phyloP scores from a whole-genome alignment of 1,140 invertebrate species.

The Drosophila seguyi region DNA sequence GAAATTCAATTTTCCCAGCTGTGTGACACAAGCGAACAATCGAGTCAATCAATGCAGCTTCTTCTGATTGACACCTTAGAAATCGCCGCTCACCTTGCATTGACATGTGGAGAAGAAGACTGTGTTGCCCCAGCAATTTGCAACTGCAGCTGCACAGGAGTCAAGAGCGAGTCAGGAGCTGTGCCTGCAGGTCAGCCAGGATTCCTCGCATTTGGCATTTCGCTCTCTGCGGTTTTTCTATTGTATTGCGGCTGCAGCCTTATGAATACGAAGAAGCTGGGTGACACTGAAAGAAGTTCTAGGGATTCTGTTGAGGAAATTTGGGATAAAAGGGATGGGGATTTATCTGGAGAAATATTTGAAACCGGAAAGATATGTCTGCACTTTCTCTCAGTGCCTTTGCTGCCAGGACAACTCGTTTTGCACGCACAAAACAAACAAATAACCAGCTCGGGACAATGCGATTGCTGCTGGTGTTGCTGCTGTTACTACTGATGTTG shows the following conservation, averaged over 20 bases:
- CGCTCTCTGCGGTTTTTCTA: conserved; percentile 21
- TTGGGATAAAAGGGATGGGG: too few relatives aligned
- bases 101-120: conserved; percentile 22
- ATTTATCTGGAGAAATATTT: too few relatives aligned
- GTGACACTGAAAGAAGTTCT: conserved; percentile 5
- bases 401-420: background rate
- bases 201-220: conserved; percentile 23
- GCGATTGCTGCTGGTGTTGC: conserved; percentile 16
- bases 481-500: background rate
- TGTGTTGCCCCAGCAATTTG: conserved; percentile 58
- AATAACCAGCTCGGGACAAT: conserved; percentile 38
- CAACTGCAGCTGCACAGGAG: conserved; percentile 44
- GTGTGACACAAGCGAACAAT: conserved; percentile 37
- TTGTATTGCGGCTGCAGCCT: conserved; percentile 23
- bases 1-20: conserved; percentile 42
- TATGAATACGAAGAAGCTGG: conserved; percentile 37
- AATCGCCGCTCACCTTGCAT: conserved; percentile 11
- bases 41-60: conserved; percentile 53
- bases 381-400: conserved; percentile 8
- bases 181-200: conserved; percentile 18
- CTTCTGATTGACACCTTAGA: conserved; percentile 50
- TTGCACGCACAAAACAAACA: conserved; percentile 50
- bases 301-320: too few relatives aligned
- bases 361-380: background rate
- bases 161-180: background rate